A percentile compares a stretch with the other conserved stretches of the same genome.
phyloP scores from a whole-genome alignment of 2,797 vertebrate species.

The Enteromius viviparus region DNA sequence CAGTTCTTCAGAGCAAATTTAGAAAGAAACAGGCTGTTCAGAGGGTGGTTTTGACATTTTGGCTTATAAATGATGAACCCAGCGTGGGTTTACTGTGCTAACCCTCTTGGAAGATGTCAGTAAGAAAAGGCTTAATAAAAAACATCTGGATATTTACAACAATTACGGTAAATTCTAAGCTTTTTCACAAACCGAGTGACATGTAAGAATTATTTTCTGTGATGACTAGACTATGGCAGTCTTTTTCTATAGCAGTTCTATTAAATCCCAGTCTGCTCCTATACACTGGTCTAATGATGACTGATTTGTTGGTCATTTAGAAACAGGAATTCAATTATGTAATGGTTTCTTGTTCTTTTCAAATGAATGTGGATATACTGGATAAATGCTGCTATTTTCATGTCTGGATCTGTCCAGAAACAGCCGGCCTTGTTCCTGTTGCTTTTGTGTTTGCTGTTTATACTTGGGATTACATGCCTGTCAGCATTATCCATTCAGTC shows the following conservation, averaged over 20 bases:
- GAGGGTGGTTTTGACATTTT: background rate
- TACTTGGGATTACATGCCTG: conserved; percentile 64
- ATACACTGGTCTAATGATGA: background rate
- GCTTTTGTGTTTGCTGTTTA: conserved; percentile 68
- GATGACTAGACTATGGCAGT: background rate
- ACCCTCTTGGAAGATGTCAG: background rate
- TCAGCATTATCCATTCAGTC: conserved; percentile 64
- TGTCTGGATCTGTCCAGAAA: conserved; percentile 69
- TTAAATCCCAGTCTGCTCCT: background rate
- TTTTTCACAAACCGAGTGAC: background rate
- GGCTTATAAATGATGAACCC: background rate
- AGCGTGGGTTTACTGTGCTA: background rate
- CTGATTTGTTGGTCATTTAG: background rate
- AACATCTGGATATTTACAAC: background rate
- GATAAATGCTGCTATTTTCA: conserved; percentile 74
- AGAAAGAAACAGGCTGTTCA: background rate
- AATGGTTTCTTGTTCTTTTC: conserved; percentile 64
- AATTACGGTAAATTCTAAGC: background rate
- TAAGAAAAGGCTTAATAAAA: background rate
- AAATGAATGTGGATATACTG: conserved; percentile 65
- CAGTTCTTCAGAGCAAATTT: background rate
- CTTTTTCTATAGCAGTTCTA: background rate
- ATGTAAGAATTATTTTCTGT: background rate
- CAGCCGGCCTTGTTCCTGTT: conserved; percentile 74
- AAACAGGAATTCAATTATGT: background rate